Conservation (phyloP, 2,113 vertebrate species). For the Cairina moschata region DNA sequence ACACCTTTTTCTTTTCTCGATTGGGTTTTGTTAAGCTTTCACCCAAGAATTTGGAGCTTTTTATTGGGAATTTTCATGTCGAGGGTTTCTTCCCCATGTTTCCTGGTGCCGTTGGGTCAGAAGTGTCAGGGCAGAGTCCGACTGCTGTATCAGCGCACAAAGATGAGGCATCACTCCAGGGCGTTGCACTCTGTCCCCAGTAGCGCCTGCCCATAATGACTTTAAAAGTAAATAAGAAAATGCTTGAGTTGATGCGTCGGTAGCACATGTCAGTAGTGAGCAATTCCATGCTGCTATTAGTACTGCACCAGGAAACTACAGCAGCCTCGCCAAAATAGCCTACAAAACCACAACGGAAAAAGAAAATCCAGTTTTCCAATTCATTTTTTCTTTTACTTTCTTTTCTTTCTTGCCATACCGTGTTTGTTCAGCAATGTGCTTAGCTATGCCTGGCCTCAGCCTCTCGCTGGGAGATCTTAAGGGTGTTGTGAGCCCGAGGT, state of each 20-base stretch:
- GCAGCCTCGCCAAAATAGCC: neutral
- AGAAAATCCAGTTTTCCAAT: neutral
- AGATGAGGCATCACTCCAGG: neutral
- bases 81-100: neutral
- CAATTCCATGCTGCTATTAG: neutral
- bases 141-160: neutral
- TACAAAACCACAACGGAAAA: neutral
- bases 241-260: neutral
- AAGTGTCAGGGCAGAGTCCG: neutral
- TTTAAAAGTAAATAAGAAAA: neutral
- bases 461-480: accelerated
- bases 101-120: accelerated
- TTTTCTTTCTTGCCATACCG: accelerated
- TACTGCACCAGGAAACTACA: neutral
- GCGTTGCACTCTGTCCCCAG: neutral
- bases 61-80: neutral
- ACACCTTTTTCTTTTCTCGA: neutral
- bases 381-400: neutral
- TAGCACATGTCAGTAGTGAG: neutral
- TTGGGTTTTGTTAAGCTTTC: neutral
- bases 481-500: neutral
- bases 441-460: neutral
- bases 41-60: neutral
- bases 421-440: neutral
- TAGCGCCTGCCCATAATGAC: neutral